Conservation (phyloP, 30 jellyfish, hydroid and myxozoan genomes). For the Hydractinia symbiolongicarpus region DNA sequence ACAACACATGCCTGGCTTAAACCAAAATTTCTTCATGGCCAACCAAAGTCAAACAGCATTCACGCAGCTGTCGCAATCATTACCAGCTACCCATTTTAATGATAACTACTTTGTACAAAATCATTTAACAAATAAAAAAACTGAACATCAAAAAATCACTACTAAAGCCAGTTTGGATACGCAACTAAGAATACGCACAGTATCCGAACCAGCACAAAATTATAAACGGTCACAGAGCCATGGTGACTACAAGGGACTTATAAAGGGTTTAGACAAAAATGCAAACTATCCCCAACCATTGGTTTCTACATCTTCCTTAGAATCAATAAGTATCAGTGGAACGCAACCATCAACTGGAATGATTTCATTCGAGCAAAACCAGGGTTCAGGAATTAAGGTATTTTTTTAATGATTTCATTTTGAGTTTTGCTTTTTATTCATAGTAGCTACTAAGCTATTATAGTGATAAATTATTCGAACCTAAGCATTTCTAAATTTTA, state of each 20-base stretch:
- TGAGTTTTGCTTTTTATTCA: too few relatives aligned
- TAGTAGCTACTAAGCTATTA: too few relatives aligned
- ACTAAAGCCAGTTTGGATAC: background rate
- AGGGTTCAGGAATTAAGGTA: too few relatives aligned
- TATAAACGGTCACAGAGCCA: conserved; percentile 1
- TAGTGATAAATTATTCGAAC: too few relatives aligned
- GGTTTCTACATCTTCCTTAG: too few relatives aligned
- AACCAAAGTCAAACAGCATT: too few relatives aligned
- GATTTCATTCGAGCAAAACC: too few relatives aligned
- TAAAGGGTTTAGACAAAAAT: background rate
- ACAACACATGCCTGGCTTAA: conserved; percentile 7
- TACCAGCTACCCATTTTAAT: conserved; percentile 15
- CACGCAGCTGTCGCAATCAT: conserved; percentile 5
- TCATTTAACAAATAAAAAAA: background rate
- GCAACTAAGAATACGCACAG: conserved; percentile 17
- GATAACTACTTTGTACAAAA: background rate
- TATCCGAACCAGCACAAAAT: conserved; percentile 11
- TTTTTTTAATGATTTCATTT: too few relatives aligned
- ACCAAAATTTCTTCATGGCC: background rate
- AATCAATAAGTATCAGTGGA: too few relatives aligned
- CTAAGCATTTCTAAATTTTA: too few relatives aligned
- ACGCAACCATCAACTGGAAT: too few relatives aligned
- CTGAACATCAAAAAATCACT: background rate
- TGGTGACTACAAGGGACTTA: background rate
- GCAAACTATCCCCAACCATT: background rate